Conservation (phyloP, 2,113 vertebrate genomes). For the Murina feae region DNA sequence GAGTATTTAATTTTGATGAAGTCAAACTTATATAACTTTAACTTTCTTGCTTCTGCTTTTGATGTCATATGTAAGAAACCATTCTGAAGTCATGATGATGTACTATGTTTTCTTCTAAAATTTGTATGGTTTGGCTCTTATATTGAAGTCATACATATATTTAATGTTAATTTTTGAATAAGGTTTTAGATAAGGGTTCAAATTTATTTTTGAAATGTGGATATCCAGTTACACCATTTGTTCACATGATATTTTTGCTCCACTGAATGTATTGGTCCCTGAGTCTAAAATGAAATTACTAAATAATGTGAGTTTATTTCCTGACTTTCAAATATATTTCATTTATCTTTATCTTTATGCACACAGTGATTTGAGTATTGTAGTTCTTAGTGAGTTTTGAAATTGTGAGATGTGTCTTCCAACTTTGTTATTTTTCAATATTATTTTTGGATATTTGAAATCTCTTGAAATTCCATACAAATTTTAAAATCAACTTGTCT, state of each 20-base stretch:
- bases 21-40: not conserved
- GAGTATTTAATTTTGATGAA: not conserved
- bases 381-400: not conserved
- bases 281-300: not conserved
- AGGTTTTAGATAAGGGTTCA: not conserved
- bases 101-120: not conserved
- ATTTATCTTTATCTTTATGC: not conserved
- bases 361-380: not conserved
- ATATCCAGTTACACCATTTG: not conserved
- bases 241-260: not conserved
- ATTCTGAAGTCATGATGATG: not conserved
- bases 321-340: not conserved
- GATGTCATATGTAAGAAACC: not conserved
- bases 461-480: not conserved
- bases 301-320: not conserved
- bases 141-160: not conserved
- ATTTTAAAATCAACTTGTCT: not conserved
- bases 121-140: not conserved
- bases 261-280: not conserved
- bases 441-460: not conserved
- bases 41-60: not conserved
- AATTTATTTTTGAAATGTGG: not conserved
- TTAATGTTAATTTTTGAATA: not conserved
- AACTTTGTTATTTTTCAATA: not conserved
- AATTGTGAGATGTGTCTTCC: not conserved